Evolutionary conservation across 1,140 invertebrate species (phyloP).

Genomic region (Rhagoletis pomonella): DNA sequence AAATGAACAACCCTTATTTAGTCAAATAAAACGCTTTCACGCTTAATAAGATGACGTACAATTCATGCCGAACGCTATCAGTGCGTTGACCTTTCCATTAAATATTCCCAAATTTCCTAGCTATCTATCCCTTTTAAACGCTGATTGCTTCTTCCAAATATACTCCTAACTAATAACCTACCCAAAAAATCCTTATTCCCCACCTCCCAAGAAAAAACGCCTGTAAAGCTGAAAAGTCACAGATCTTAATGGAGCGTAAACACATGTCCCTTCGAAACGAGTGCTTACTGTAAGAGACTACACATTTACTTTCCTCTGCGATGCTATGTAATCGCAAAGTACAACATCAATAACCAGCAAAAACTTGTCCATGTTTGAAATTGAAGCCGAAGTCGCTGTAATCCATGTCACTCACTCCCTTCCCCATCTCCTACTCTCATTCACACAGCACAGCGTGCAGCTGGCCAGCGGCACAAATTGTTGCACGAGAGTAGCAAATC

Average conservation of each 20-base stretch:
- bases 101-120: neutral
- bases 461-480: conserved; percentile 45
- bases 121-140: neutral
- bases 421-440: neutral
- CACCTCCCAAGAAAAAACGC: neutral
- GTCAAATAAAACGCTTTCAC: neutral
- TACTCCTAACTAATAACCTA: neutral
- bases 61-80: neutral
- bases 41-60: neutral
- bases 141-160: neutral
- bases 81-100: neutral
- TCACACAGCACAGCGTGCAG: neutral
- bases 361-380: neutral
- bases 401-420: neutral
- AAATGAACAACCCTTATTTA: conserved; percentile 1
- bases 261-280: neutral
- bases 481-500: conserved; percentile 42
- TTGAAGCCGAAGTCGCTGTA: neutral
- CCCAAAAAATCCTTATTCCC: neutral
- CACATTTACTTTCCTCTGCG: neutral
- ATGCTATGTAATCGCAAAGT: neutral
- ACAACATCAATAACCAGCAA: neutral
- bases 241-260: conserved; percentile 34
- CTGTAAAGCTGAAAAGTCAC: conserved; percentile 1
- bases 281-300: neutral